Conservation (phyloP, 2,797 vertebrate species). For the Tadarida brasiliensis region DNA sequence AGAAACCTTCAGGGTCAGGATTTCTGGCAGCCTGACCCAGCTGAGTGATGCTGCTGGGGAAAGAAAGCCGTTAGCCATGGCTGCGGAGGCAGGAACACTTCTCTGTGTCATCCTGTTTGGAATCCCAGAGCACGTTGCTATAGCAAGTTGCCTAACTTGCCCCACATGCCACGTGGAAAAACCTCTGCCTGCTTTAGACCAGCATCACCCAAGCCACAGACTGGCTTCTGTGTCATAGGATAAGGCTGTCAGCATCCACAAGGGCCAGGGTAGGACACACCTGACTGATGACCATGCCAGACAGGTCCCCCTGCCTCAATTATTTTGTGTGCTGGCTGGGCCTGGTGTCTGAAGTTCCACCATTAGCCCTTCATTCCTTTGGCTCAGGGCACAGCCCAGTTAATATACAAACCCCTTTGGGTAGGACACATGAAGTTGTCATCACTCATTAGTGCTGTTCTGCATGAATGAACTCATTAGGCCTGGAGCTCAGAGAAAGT, state of each 20-base stretch:
- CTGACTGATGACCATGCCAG: not conserved
- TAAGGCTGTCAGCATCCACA: not conserved
- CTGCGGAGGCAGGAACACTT: conserved; percentile 2
- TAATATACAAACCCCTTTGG: not conserved
- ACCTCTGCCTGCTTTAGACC: conserved; percentile 48
- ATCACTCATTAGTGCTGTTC: accelerated
- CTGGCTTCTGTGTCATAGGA: not conserved
- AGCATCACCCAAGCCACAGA: conserved; percentile 26
- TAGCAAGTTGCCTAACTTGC: conserved; percentile 62
- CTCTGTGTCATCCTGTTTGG: conserved; percentile 68
- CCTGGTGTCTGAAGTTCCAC: not conserved
- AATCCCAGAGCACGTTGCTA: conserved; percentile 52
- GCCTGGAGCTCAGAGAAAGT: not conserved
- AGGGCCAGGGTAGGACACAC: not conserved
- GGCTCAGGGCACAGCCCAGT: not conserved
- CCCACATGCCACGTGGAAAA: conserved; percentile 62
- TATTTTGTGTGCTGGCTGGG: not conserved
- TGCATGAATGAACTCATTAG: not conserved
- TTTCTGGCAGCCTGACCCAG: conserved; percentile 38
- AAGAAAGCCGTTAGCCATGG: not conserved
- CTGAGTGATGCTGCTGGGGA: not conserved
- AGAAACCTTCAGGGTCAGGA: conserved; percentile 27
- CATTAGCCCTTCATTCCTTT: not conserved
- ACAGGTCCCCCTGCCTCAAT: not conserved
- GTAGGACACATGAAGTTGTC: not conserved